Evolutionary conservation across 2,888 invertebrate species (phyloP), one percentile per base, ranked within the genome.

Genomic region (Calameuta filiformis): DNA sequence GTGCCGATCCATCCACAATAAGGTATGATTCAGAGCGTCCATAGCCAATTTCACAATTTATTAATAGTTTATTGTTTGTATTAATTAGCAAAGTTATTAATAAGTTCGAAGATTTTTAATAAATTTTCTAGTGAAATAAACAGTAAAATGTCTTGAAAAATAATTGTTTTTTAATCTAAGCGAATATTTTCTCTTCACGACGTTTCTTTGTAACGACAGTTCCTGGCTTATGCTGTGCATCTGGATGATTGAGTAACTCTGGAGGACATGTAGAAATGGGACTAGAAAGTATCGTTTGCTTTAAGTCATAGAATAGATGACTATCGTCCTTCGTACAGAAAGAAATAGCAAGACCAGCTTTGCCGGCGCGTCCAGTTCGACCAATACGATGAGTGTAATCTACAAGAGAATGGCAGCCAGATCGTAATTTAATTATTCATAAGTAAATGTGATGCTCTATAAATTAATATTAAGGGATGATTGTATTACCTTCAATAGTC

Each of bases 341-440:
- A 23, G 98, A 97, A 83, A 99, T 96, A 31, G 99, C 99, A 85
- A 97, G 95, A 92, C 99, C 99, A 86, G 96, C 96, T 92, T 99
- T 99, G 75, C 99, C 99, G 1, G 99, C 99, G 93, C 99, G 97
- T 87, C 99, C 99, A 0, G 99, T 99, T 93, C 99, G 96, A 91
- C 99, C 99, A 89, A 99, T 99, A 93, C 99, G 96, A 95, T 98
- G 98, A 1, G 98, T 98, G 88, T 98, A 98, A 92, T 98, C 98
- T 94, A 88, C 34, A 92, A 89, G 84, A 68, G 79, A 77, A 79
- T 75, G 69, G 56, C 35, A 76, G 79, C 75, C 68, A 33, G 79
- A 80, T 76, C 33, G 69, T 73, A 69, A 69, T 33, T 73, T 30
- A 68, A 23, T 71, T 74, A 33, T 73, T 68, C 73, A 76, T 37